Evolutionary conservation across 2,888 invertebrate genomes (phyloP), one percentile per base, ranked within the genome.

Genomic region (Lasius platythorax): DNA sequence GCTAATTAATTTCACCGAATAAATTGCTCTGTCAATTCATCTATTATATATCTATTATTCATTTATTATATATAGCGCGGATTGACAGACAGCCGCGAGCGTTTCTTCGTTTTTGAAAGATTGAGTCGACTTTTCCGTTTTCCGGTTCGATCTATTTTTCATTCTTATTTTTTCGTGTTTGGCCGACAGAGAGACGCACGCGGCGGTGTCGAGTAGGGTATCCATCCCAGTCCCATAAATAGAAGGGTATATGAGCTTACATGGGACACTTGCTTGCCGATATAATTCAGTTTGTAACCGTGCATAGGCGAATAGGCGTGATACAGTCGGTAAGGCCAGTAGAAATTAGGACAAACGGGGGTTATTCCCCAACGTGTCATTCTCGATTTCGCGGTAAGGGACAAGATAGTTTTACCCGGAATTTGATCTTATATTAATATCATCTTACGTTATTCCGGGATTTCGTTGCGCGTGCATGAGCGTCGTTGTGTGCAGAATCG

Each of bases 311-410:
- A 23, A 12, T 53, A 68, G 28, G 5, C 23, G 43, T 30, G 58
- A 58, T 37, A 56, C 11, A 73, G 37, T 37, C 63, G 2, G 15
- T 33, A 30, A 56, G 37, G 12, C 12, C 8, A 18, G 18, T 37
- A 67, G 53, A 78, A 78, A 78, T 78, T 76, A 68, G 72, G 18
- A 70, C 70, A 53, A 78, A 78, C 28, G 28, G 8, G 40, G n/a
- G 40, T 40, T 68, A 76, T 18, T 75, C 37, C 11, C 75, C 6
- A 11, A 46, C 5, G 37, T 33, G 33, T 70, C 40, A 28, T 78
- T 78, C 56, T 78, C 40, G 53, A 78, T 78, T n/a, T 53, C 5
- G 53, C n/a, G n/a, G 0, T 70, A 76, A 53, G 6, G 18, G n/a
- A 76, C 18, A 70, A 4, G n/a, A 28, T 40, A 18, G n/a, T 40